Base-by-base conservation (phyloP, 2,888 invertebrate genomes). In the Chydorus sphaericus region DNA sequence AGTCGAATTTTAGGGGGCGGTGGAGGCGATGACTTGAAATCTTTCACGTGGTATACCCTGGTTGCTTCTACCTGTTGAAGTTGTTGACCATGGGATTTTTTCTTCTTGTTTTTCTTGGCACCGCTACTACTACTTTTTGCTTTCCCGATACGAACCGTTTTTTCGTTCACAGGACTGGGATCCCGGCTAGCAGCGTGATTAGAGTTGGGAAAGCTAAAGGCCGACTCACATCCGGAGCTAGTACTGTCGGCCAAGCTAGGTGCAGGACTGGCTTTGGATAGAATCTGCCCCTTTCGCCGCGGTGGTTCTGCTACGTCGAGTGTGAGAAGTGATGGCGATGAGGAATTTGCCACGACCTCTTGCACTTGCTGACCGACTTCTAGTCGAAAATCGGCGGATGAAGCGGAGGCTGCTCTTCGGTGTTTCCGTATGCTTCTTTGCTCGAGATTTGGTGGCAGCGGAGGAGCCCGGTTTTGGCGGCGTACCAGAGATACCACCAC, bases 401-500 rank as follows among this genome's bases (percentile, higher is more conserved):
- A 7, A 3, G 39, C 44, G 11, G 20, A 23, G 38, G 33, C 11
- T 3, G n/a, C 11, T 14, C 18, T 36, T 28, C 26, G 39, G 7
- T 29, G 28, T 11, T 16, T 28, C 16, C 18, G 28, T 1, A 23
- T 23, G 14, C 16, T n/a, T 10, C 29, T 4, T 10, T 48, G 26
- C 39, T 18, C 39, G n/a, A 23, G 33, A 36, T 36, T 10, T 14
- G 36, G 52, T 10, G 31, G 31, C 20, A 3, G 20, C 10, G 18
- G n/a, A 8, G 10, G 36, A 3, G 20, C 36, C 2, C 36, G 57
- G 67, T 73, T 63, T 66, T 67, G 16, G 75, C 65, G 18, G 77
- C 71, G 50, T 77, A 69, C 6, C 73, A 65, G 66, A 75, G 75
- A 58, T 60, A 76, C 65, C 38, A 74, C 62, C 64, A 66, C 73